Evolutionary conservation across 2,888 invertebrate genomes (phyloP).

Genomic region (Pristionchus arcanus): DNA sequence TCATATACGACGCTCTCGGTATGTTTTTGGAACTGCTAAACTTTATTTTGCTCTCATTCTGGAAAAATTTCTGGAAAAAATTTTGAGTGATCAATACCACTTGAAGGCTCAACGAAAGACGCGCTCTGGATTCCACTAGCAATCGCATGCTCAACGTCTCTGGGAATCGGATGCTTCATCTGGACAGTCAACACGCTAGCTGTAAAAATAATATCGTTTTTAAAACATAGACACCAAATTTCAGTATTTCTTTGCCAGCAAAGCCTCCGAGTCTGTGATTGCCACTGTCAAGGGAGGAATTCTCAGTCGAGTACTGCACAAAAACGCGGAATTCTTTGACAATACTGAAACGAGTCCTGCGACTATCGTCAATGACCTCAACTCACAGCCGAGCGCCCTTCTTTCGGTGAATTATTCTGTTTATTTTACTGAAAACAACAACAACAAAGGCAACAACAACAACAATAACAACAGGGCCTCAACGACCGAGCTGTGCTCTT

Average conservation of each 20-base stretch:
- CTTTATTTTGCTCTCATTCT: too few relatives aligned
- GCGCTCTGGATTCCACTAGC: background rate
- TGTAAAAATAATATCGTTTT: background rate
- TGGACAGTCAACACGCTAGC: background rate
- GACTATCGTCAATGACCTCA: conserved; percentile 21
- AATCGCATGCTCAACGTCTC: background rate
- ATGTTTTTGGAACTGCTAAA: too few relatives aligned
- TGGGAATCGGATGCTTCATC: background rate
- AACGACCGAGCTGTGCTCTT: conserved; percentile 65
- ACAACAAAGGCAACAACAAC: too few relatives aligned
- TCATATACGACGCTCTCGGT: conserved; percentile 31
- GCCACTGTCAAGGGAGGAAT: background rate
- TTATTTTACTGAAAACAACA: too few relatives aligned
- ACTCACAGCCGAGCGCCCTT: background rate
- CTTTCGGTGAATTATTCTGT: background rate
- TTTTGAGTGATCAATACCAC: too few relatives aligned
- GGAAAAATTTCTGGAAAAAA: too few relatives aligned
- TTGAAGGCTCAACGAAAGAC: background rate
- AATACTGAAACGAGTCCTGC: conserved; percentile 23
- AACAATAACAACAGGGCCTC: conserved; percentile 58
- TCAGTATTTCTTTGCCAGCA: conserved; percentile 29
- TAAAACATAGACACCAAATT: background rate
- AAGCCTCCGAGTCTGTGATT: conserved; percentile 34
- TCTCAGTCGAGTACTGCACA: conserved; percentile 18
- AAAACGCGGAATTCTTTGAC: conserved; percentile 12